A percentile compares a stretch with the other conserved stretches of the same genome.
phyloP scores from a whole-genome alignment of 1,140 invertebrate genomes.

The Drosophila kurseongensis region DNA sequence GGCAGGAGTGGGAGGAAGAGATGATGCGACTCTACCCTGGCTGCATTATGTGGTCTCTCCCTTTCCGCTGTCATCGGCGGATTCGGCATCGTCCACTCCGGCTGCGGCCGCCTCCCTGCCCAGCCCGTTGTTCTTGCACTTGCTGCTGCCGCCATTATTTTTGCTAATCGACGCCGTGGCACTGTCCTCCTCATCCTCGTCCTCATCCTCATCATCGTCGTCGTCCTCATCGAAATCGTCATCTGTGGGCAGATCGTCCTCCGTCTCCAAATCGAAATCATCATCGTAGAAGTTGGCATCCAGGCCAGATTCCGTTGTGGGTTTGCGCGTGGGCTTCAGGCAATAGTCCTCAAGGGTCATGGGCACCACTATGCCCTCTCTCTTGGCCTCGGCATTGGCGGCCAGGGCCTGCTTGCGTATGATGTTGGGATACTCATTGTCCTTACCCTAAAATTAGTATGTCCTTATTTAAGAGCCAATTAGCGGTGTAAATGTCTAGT shows the following conservation, averaged over 20 bases:
- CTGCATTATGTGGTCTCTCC: conserved; percentile 83
- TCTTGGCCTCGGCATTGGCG: conserved; percentile 97
- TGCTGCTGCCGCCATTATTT: conserved; percentile 53
- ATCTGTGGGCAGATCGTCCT: conserved; percentile 91
- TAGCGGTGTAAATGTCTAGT: conserved; percentile 20
- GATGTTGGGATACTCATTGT: conserved; percentile 99
- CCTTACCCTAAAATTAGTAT: conserved; percentile 88
- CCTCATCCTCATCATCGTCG: conserved; percentile 69
- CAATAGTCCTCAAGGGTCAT: conserved; percentile 99
- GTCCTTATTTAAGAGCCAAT: conserved; percentile 21
- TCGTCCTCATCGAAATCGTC: conserved; percentile 87
- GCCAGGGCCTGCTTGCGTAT: conserved; percentile 99
- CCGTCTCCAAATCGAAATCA: conserved; percentile 93
- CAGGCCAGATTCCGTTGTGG: conserved; percentile 89
- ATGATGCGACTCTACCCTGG: conserved; percentile 11
- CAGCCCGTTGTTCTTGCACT: conserved; percentile 72
- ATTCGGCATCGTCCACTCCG: conserved; percentile 61
- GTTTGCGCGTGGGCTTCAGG: conserved; percentile 94
- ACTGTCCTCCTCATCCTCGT: conserved; percentile 86
- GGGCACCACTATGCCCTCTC: conserved; percentile 98
- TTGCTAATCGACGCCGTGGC: conserved; percentile 50
- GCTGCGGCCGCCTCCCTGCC: conserved; percentile 27
- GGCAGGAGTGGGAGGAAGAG: conserved; percentile 39
- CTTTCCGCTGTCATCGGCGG: conserved; percentile 82
- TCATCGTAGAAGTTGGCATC: conserved; percentile 97